Base-by-base conservation (phyloP, 1,140 invertebrate genomes). In the Aphaenogaster rudis region DNA sequence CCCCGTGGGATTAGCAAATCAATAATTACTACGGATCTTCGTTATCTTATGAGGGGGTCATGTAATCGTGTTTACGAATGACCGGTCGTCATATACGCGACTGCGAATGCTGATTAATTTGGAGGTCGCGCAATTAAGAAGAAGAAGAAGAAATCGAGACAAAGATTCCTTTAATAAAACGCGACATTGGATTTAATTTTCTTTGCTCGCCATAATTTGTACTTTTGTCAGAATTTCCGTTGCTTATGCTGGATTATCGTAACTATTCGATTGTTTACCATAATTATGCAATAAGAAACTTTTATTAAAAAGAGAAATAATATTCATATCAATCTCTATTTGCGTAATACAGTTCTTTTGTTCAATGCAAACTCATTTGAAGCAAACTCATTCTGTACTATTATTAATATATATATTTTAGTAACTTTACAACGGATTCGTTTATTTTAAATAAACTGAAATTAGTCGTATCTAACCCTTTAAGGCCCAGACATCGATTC, bases 1-100 rank as follows among this genome's bases (percentile, higher is more conserved):
- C 33, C 3, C 11, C 4, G 17, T 45, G 6, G 48, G 33, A 61
- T 80, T 91, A 81, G 59, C 57, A 87, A 88, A 91, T 91, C 79
- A 91, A 91, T 91, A 84, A 88, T 91, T 91, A 91, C 50, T 77
- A 59, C 28, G 74, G 6, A 64, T 88, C 82, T 88, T 87, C 39
- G 79, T 91, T 86, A 91, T 90, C 45, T 90, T 61, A 76, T 61
- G 87, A 76, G 17, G 69, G 52, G 72, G 6, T 74, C 72, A 48
- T 61, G 76, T 90, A 90, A 90, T 79, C 13, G 36, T 39, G 13
- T 28, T 28, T 66, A 64, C 8, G 28, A 79, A 48, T 81, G 59
- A 88, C 28, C 6, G 72, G 76, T 86, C 50, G 63, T 66, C 9
- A 66, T 84, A 45, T 64, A 15, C n/a, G 42, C 61, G 54, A 36